These are phyloP conservation scores for Pandemis cinnamomeana DNA, from an alignment of 2,888 invertebrate species.

Conservation along the genomic window DNA sequence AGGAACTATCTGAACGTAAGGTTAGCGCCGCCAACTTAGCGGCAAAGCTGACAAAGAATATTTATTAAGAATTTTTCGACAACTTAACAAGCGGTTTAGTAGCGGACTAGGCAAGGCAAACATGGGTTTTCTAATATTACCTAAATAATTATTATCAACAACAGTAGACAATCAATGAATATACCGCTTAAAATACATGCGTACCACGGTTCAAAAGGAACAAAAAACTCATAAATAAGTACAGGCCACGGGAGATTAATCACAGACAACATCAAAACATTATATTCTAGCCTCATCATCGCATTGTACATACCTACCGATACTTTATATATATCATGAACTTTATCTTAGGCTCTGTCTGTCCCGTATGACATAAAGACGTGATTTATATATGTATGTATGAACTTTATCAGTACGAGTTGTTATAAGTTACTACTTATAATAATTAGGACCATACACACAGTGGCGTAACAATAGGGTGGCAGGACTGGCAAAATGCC, in stretches of 20 bases:
- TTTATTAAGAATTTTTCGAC: background rate
- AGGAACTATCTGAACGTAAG: conserved; percentile 9
- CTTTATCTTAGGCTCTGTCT: no score
- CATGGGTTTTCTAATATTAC: background rate
- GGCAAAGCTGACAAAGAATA: background rate
- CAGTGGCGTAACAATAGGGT: no score
- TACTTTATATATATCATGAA: background rate
- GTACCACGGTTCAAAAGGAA: no score
- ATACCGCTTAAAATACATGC: no score
- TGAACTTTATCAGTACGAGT: background rate
- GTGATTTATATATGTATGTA: background rate
- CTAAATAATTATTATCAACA: conserved; percentile 7
- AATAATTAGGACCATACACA: background rate
- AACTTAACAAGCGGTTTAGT: background rate
- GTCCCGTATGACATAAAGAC: no score
- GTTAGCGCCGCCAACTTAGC: no score
- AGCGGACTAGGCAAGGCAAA: conserved; percentile 31
- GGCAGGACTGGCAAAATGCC: no score
- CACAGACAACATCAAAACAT: conserved; percentile 31
- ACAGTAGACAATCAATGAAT: background rate
- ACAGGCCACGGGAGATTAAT: background rate
- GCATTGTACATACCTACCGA: conserved; percentile 3
- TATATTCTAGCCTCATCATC: conserved; percentile 42
- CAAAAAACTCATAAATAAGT: background rate
- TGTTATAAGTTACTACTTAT: background rate